Percentiles rank a stretch among this genome's conserved stretches.
Conservation (phyloP, 2,113 vertebrate genomes). For the Chloropsis cyanopogon region DNA sequence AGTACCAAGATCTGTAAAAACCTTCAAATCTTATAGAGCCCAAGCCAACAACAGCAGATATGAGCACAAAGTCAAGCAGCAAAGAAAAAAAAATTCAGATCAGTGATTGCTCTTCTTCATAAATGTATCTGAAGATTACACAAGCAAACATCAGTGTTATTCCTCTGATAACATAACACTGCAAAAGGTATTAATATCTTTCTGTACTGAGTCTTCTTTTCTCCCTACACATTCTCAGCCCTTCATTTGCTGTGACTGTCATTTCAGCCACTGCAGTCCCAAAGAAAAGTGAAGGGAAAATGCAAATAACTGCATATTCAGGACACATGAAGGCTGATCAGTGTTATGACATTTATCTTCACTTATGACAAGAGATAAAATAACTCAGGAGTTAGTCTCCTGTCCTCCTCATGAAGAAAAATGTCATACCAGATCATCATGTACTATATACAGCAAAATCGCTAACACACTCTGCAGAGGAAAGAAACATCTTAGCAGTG, state of each 20-base stretch:
- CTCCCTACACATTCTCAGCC: background rate
- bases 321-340: slow-evolving; percentile 30
- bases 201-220: background rate
- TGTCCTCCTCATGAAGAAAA: background rate
- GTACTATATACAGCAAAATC: background rate
- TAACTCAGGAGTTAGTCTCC: background rate
- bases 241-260: slow-evolving; percentile 45
- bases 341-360: slow-evolving; percentile 59
- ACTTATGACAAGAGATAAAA: slow-evolving; percentile 33
- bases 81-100: background rate
- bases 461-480: background rate
- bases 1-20: background rate
- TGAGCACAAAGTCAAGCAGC: background rate
- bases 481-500: background rate
- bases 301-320: slow-evolving; percentile 24
- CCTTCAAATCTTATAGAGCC: background rate
- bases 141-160: background rate
- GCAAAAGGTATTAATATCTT: background rate
- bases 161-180: background rate
- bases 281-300: slow-evolving; percentile 42
- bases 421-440: background rate
- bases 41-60: background rate
- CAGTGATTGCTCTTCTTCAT: background rate
- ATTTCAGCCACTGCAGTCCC: slow-evolving; percentile 25
- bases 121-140: background rate